Conservation (phyloP, 2,888 invertebrate species). For the Tribolium freemani region DNA sequence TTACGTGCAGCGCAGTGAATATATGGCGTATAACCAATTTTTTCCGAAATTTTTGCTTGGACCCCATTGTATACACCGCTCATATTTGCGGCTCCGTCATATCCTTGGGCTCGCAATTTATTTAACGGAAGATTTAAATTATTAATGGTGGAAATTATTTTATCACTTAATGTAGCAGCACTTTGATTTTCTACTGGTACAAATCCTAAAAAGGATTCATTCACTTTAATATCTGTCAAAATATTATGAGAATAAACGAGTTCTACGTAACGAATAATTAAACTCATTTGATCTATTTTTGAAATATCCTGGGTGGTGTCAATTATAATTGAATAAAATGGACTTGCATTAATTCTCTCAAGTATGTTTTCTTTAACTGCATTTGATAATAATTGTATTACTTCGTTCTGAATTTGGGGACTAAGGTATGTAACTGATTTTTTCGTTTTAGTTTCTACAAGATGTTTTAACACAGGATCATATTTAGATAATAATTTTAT, state of each 20-base stretch:
- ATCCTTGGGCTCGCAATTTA: slow-evolving; percentile 32
- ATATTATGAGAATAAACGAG: not conserved
- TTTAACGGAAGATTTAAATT: slow-evolving; percentile 2
- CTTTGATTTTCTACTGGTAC: not conserved
- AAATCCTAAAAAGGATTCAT: slow-evolving; percentile 1
- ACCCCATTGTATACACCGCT: slow-evolving; percentile 37
- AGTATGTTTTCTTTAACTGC: slow-evolving; percentile 7
- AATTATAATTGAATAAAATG: slow-evolving; percentile 20
- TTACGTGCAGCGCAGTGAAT: slow-evolving; percentile 41
- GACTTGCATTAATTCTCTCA: not conserved
- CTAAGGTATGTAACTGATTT: slow-evolving; percentile 18
- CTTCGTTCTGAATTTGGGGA: slow-evolving; percentile 24
- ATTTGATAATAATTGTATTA: slow-evolving; percentile 18
- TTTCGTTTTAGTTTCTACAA: slow-evolving; percentile 6
- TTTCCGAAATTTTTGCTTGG: slow-evolving; percentile 24
- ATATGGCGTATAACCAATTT: slow-evolving; percentile 26
- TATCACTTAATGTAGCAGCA: not conserved
- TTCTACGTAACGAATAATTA: slow-evolving; percentile 6
- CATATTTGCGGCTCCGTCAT: no score
- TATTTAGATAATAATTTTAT: slow-evolving; percentile 3
- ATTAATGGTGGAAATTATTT: not conserved
- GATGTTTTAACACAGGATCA: not conserved
- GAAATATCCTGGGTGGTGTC: slow-evolving; percentile 13
- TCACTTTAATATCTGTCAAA: not conserved
- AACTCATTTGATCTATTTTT: slow-evolving; percentile 11